Evolutionary conservation across 2,888 invertebrate genomes (phyloP), one percentile per base, ranked within the genome.

Genomic region (Ichneumon xanthorius): DNA sequence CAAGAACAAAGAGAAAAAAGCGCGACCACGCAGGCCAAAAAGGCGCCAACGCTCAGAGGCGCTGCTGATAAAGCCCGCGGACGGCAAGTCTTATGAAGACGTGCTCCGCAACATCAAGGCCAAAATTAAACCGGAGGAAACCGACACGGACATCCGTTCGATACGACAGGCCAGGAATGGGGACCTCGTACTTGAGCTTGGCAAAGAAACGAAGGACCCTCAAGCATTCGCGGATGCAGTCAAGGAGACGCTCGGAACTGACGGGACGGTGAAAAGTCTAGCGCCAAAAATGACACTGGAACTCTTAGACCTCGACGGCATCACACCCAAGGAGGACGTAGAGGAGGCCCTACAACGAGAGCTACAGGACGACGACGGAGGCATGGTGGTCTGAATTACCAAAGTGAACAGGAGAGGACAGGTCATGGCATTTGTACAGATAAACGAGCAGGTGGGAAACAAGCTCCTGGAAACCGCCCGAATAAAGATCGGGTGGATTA

Each of bases 241-340:
- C 7, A 67, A 30, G 33, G 50, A n/a, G 1, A 76, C 71, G 4
- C 19, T 82, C 6, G 82, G 80, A 16, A 48, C 26, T n/a, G 48
- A 1, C 5, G 70, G 40, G 4, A 16, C 7, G 3, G 82, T 85
- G 6, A 70, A 40, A 14, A n/a, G 55, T 3, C 53, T 73, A 2
- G 45, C 22, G 11, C 75, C 75, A 11, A 67, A 19, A 65, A 71
- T 53, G 19, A 78, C 61, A 4, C 14, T 87, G 40, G 86, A 82
- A 58, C 76, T 87, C 11, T 19, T 61, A 58, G 86, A 87, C 58
- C 70, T 87, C 9, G 82, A 86, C 40, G 14, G 48, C 40, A n/a
- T 72, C 33, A 72, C 80, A n/a, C 37, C 55, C 1, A n/a, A 55
- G 4, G 75, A 48, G 2, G 87, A 85, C 11, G 83, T 87, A 3